Evolutionary conservation across 2,888 invertebrate genomes (phyloP), one percentile per base, ranked within the genome.

Genomic region (Plagiodera versicolora): DNA sequence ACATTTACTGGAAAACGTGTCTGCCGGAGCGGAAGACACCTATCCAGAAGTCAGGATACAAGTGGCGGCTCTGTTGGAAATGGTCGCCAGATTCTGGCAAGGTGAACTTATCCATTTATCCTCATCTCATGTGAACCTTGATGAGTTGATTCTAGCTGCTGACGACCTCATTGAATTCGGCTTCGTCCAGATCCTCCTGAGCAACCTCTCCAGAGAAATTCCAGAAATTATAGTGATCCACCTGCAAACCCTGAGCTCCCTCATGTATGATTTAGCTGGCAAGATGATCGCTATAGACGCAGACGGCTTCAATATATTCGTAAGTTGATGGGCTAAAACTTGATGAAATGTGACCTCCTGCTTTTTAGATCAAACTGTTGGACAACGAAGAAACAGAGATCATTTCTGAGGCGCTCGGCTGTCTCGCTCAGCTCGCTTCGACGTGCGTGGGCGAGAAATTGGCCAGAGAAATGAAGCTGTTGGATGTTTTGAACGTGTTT

Each of bases 51-150:
- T 83, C 1, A 74, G 82, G 55, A 63, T 77, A 2, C 78, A 81
- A 70, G 75, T 77, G 45, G 80, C 81, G 0, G 67, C 70, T 35
- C 73, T 79, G 50, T 55, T 83, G 16, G 80, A 81, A 68, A 75
- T 72, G 63, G 60, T 83, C 8, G 73, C 81, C 14, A 72, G 74
- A 64, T 73, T 68, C 63, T 79, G 79, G 79, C 72, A 72, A 66
- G 66, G 77, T 79, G 67, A 53, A n/a, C n/a, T n/a, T n/a, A n/a
- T n/a, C n/a, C n/a, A n/a, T n/a, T n/a, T n/a, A n/a, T n/a, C n/a
- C n/a, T n/a, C n/a, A n/a, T n/a, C n/a, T n/a, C n/a, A n/a, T n/a
- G n/a, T n/a, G n/a, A n/a, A n/a, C n/a, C n/a, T n/a, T n/a, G n/a
- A n/a, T n/a, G n/a, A n/a, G n/a, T 24, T 64, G 55, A 17, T 63